A percentile compares a stretch with the other conserved stretches of the same genome.
Evolutionary conservation across 2,888 invertebrate genomes (phyloP).

Genomic region (Tachina grossa): DNA sequence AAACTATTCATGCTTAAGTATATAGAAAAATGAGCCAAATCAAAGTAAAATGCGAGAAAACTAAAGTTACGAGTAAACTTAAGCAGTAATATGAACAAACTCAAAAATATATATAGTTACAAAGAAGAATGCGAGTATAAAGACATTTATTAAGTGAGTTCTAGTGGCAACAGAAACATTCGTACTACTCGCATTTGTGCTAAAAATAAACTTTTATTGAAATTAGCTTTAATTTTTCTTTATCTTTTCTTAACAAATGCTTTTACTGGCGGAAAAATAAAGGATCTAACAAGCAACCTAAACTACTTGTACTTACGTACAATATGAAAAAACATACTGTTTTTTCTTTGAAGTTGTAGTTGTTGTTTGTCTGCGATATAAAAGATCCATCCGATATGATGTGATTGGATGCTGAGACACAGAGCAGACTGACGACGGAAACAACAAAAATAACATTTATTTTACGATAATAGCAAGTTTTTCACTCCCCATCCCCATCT

Average conservation of each 20-base stretch:
- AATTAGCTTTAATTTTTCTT: conserved; percentile 49
- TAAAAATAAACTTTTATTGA: conserved; percentile 63
- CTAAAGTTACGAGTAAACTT: not conserved
- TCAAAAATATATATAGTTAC: conserved; percentile 3
- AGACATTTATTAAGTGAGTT: conserved; percentile 52
- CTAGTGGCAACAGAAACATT: conserved; percentile 51
- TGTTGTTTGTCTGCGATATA: conserved; percentile 26
- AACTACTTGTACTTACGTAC: conserved; percentile 4
- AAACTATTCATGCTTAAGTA: not conserved
- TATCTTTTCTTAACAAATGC: conserved; percentile 21
- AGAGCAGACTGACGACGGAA: conserved; percentile 65
- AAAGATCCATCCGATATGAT: conserved; percentile 45
- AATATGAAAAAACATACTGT: conserved; percentile 27
- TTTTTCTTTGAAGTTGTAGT: conserved; percentile 26
- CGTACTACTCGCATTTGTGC: not conserved
- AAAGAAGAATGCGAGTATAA: not conserved
- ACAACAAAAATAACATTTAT: conserved; percentile 52
- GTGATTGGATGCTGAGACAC: conserved; percentile 43
- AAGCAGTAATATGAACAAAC: conserved; percentile 24
- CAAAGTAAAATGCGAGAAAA: not conserved
- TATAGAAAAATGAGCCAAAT: not conserved
- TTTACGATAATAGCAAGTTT: conserved; percentile 46
- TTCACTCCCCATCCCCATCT: not conserved
- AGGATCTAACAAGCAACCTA: conserved; percentile 22
- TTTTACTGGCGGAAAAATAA: conserved; percentile 46